phyloP scores from a whole-genome alignment of 2,888 invertebrate species.

The Sarcophaga carnaria region DNA sequence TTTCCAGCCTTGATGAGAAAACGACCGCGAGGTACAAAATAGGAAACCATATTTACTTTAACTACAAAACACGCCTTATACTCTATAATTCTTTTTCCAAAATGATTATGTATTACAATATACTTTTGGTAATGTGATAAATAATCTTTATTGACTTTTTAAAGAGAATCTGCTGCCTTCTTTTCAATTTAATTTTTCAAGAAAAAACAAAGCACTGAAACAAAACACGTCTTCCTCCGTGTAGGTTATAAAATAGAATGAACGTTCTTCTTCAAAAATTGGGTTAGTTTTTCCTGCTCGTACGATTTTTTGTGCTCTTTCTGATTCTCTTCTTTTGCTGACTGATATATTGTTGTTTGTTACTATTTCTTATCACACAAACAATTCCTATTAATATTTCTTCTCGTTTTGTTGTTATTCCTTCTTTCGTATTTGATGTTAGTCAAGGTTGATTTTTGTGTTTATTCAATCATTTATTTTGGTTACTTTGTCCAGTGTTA shows the following conservation, averaged over 20 bases:
- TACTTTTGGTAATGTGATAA: slow-evolving; percentile 3
- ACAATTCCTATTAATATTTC: not conserved
- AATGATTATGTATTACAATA: slow-evolving; percentile 40
- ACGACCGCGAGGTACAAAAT: slow-evolving; percentile 79
- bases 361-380: slow-evolving; percentile 35
- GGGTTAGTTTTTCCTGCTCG: slow-evolving; percentile 24
- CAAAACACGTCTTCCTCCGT: slow-evolving; percentile 21
- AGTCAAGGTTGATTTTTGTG: slow-evolving; percentile 9
- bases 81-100: not conserved
- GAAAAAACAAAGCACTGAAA: not conserved
- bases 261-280: slow-evolving; percentile 42
- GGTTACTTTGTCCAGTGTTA: not conserved
- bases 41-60: slow-evolving; percentile 77
- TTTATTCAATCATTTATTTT: slow-evolving; percentile 9
- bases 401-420: slow-evolving; percentile 46
- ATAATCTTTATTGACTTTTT: not conserved
- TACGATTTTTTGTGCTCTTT: slow-evolving; percentile 30
- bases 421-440: slow-evolving; percentile 12
- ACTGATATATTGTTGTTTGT: not conserved
- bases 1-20: slow-evolving; percentile 78
- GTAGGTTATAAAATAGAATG: slow-evolving; percentile 51
- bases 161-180: not conserved
- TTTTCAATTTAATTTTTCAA: not conserved
- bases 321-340: slow-evolving; percentile 3
- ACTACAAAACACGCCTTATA: slow-evolving; percentile 7